Percentiles rank a stretch among this genome's conserved stretches.
These are phyloP conservation scores for Bambusicola thoracicus DNA, from an alignment of 2,113 vertebrate genomes.

Conservation along the genomic window DNA sequence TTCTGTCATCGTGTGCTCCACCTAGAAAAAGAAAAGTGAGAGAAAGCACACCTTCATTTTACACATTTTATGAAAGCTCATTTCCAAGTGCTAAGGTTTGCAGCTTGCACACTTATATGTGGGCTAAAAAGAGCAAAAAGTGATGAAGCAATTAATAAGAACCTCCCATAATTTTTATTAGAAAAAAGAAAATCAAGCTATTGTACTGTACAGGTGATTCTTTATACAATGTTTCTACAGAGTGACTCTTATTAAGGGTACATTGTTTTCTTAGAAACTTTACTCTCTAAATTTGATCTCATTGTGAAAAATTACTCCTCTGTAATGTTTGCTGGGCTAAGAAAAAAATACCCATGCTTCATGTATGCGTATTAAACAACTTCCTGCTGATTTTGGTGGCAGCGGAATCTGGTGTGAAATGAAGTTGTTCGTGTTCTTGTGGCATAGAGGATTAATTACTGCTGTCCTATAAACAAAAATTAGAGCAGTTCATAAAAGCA, in stretches of 20 bases:
- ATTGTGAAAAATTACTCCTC: not conserved
- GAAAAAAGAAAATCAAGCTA: not conserved
- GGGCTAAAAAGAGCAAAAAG: not conserved
- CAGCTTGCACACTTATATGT: not conserved
- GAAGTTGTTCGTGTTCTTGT: not conserved
- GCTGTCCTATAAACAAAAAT: slow-evolving; percentile 2
- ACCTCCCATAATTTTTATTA: not conserved
- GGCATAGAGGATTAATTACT: not conserved
- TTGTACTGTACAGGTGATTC: not conserved
- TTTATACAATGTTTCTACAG: not conserved
- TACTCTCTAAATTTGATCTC: not conserved
- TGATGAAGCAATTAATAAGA: not conserved
- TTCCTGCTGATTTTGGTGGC: not conserved
- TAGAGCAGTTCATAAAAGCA: not conserved
- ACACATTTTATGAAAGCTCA: slow-evolving; percentile 10
- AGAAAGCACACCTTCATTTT: not conserved
- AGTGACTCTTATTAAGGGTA: not conserved
- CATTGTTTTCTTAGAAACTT: not conserved
- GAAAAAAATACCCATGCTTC: accelerated
- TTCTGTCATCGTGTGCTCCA: slow-evolving; percentile 94
- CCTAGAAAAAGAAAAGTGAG: slow-evolving; percentile 78
- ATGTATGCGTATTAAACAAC: not conserved
- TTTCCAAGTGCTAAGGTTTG: slow-evolving; percentile 25
- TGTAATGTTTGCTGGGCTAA: not conserved
- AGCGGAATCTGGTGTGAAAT: not conserved